Conservation (phyloP, 2,797 vertebrate species). For the Danionella dracula region DNA sequence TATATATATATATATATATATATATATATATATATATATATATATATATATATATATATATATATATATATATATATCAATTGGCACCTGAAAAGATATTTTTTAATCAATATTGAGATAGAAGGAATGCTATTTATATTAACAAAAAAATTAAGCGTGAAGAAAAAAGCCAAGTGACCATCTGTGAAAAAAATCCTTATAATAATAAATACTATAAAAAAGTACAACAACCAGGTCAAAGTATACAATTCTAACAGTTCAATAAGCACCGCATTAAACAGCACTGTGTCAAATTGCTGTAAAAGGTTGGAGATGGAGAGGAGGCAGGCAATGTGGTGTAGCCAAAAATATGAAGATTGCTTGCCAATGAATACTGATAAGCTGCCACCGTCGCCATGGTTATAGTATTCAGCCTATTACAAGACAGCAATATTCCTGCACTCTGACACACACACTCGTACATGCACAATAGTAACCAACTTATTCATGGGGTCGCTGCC, state of each 20-base stretch:
- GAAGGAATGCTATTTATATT: no score
- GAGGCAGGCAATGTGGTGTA: slow-evolving; percentile 31
- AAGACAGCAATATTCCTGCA: slow-evolving; percentile 56
- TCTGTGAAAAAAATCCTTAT: no score
- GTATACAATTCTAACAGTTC: background rate
- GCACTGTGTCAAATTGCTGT: slow-evolving; percentile 10
- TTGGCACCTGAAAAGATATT: no score
- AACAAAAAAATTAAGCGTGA: no score
- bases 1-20: no score
- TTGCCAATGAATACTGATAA: slow-evolving; percentile 64
- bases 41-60: no score
- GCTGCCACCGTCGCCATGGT: slow-evolving; percentile 60
- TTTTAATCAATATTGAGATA: no score
- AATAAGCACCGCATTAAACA: slow-evolving; percentile 30
- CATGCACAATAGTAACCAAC: slow-evolving; percentile 30
- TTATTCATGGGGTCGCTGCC: slow-evolving; percentile 25
- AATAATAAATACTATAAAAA: no score
- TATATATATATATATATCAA: no score
- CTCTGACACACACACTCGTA: slow-evolving; percentile 33
- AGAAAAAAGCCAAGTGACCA: no score
- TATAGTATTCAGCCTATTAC: slow-evolving; percentile 67
- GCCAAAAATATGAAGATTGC: slow-evolving; percentile 66
- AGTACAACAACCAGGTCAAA: background rate
- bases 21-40: no score
- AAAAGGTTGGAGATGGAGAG: slow-evolving; percentile 31